A percentile compares a stretch with the other conserved stretches of the same genome.
Evolutionary conservation across 1,140 invertebrate genomes (phyloP).

Genomic region (Acromyrmex echinatior): DNA sequence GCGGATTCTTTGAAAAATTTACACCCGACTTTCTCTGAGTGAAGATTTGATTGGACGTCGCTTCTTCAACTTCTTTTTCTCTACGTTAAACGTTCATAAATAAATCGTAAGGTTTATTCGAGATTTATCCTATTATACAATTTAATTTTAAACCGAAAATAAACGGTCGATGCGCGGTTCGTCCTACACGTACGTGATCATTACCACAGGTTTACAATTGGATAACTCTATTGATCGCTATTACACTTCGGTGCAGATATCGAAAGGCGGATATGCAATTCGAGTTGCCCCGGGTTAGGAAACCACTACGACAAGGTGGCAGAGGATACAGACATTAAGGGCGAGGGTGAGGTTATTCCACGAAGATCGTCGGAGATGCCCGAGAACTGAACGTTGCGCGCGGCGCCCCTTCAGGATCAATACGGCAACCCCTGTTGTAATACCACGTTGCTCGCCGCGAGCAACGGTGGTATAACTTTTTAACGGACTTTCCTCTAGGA

Average conservation of each 20-base stretch:
- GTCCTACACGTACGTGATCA: neutral
- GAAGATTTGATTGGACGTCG: constrained; percentile 18
- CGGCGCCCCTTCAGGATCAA: constrained; percentile 83
- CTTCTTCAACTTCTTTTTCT: neutral
- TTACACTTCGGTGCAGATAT: constrained; percentile 53
- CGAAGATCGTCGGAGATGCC: constrained; percentile 84
- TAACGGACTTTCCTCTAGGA: constrained; percentile 60
- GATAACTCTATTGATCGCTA: constrained; percentile 53
- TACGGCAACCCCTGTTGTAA: constrained; percentile 82
- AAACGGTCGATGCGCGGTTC: neutral
- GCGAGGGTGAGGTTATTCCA: constrained; percentile 82
- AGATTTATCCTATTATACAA: neutral
- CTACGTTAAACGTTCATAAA: neutral
- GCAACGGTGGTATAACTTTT: constrained; percentile 77
- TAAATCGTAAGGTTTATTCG: constrained; percentile 26
- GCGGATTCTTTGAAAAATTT: constrained; percentile 51
- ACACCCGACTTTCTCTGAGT: constrained; percentile 2
- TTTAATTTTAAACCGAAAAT: neutral
- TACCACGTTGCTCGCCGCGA: constrained; percentile 79
- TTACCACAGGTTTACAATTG: constrained; percentile 24
- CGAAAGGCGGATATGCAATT: constrained; percentile 59
- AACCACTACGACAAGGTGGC: constrained; percentile 75
- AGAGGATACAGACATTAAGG: constrained; percentile 83
- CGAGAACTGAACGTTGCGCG: constrained; percentile 83
- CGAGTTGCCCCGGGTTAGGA: constrained; percentile 73